Evolutionary conservation across 2,113 vertebrate species (phyloP), one percentile per base, ranked within the genome.

Genomic region (Erinaceus europaeus): DNA sequence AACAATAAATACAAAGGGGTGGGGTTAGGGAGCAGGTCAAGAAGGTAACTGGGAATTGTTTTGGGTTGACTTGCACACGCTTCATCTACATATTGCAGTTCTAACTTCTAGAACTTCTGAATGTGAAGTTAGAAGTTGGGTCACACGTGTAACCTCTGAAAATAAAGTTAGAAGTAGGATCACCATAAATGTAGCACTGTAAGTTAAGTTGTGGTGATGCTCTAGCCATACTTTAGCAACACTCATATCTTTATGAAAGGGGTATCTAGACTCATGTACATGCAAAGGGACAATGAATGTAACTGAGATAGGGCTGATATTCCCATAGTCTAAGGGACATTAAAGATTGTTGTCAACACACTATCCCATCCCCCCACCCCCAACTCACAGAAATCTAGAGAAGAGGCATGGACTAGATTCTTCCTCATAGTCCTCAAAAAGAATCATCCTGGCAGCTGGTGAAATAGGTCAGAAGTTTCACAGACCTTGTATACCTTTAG

Each of bases 231-330:
- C 8, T 59, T 14, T n/a, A 38, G 1, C 13, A 15, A 1, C 15
- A 61, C 2, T 25, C 12, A 14, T 25, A 21, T 44, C 34, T 27
- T 59, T 9, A 65, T 25, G 36, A 34, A 36, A 65, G 23, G 23
- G n/a, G 48, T 18, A 21, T 61, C 13, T 62, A 34, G 23, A 36
- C 25, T 27, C 12, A 38, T 52, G 74, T 3, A 52, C 1, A 25
- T 4, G 27, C 8, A 3, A 15, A 50, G 11, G 53, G 46, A 38
- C 25, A 53, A 32, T 0, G n/a, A n/a, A n/a, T n/a, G n/a, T n/a
- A n/a, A 20, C 0, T 13, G 59, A 34, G 18, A 40, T 0, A 20
- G 9, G 6, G 18, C 3, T 6, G 46, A 42, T 27, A 14, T 12
- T 29, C 68, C 13, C n/a, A 38, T 5, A 46, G 57, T 67, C 32